phyloP scores from a whole-genome alignment of 1,140 invertebrate genomes.

The Drosophila nasuta region DNA sequence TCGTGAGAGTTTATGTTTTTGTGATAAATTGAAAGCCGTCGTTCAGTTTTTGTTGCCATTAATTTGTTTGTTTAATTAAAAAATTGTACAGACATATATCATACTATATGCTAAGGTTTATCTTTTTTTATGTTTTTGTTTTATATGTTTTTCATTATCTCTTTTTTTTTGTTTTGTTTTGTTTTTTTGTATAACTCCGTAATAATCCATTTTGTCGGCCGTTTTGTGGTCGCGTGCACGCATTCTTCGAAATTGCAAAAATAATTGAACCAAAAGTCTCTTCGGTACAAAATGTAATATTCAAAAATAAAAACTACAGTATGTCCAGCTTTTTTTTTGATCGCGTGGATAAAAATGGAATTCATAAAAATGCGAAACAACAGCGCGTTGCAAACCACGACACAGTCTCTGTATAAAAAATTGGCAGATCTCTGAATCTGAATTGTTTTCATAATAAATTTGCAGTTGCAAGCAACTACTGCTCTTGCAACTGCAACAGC shows the following conservation, averaged over 20 bases:
- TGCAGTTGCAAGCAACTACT: background rate
- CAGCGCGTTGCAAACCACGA: constrained; percentile 47
- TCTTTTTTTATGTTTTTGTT: constrained; percentile 37
- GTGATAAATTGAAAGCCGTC: constrained; percentile 74
- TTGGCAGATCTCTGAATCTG: constrained; percentile 24
- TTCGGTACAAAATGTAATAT: constrained; percentile 23
- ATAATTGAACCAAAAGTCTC: constrained; percentile 44
- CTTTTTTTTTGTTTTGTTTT: constrained; percentile 28
- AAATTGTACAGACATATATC: constrained; percentile 82
- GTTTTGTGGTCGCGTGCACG: constrained; percentile 54
- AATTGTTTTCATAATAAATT: background rate
- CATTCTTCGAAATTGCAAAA: constrained; percentile 66
- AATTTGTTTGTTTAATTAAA: constrained; percentile 81
- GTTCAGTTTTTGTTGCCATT: constrained; percentile 82
- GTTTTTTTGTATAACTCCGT: constrained; percentile 20
- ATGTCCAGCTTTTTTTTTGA: constrained; percentile 27
- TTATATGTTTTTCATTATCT: constrained; percentile 21
- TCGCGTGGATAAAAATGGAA: constrained; percentile 63
- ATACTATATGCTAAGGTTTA: constrained; percentile 78
- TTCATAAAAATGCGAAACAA: constrained; percentile 61
- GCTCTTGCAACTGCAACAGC: constrained; percentile 24
- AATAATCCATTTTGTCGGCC: constrained; percentile 44
- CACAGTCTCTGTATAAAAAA: constrained; percentile 41
- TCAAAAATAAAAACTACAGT: constrained; percentile 36
- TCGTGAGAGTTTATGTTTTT: constrained; percentile 34